phyloP scores from a whole-genome alignment of 1,140 invertebrate genomes.

The Archegozetes longisetosus region DNA sequence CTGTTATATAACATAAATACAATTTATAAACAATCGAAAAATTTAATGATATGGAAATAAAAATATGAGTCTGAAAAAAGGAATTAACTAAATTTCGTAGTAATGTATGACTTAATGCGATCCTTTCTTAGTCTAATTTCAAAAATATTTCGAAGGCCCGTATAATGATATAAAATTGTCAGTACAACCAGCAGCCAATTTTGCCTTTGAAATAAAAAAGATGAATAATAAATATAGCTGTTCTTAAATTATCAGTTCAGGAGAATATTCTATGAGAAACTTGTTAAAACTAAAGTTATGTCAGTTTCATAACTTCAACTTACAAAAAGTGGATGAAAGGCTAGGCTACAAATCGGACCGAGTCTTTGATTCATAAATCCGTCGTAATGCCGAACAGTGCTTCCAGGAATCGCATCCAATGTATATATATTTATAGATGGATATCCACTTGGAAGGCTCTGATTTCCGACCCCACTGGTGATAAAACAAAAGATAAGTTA shows the following conservation, averaged over 20 bases:
- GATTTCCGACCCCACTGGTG: conserved; percentile 2
- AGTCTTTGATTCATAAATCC: conserved; percentile 77
- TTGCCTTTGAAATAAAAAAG: background rate
- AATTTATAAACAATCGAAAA: background rate
- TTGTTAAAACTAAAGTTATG: too few species aligned
- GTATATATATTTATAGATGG: conserved; percentile 12
- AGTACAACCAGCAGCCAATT: background rate
- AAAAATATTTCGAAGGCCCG: background rate
- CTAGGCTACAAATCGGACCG: conserved; percentile 62
- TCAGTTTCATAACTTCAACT: conserved; percentile 27
- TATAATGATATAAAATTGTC: background rate
- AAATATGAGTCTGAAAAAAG: background rate
- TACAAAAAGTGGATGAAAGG: conserved; percentile 66
- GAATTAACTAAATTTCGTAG: too few species aligned
- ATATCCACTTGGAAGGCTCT: background rate
- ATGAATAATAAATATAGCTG: background rate
- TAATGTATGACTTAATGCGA: too few species aligned
- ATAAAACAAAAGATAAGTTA: conserved; percentile 1
- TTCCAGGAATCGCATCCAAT: conserved; percentile 12
- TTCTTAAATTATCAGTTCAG: too few species aligned
- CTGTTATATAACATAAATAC: background rate
- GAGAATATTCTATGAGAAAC: too few species aligned
- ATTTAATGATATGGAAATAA: background rate
- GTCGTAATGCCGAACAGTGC: conserved; percentile 63
- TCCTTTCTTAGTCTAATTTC: too few species aligned